Evolutionary conservation across 2,888 invertebrate genomes (phyloP).

Genomic region (Drosophila peninsularis): DNA sequence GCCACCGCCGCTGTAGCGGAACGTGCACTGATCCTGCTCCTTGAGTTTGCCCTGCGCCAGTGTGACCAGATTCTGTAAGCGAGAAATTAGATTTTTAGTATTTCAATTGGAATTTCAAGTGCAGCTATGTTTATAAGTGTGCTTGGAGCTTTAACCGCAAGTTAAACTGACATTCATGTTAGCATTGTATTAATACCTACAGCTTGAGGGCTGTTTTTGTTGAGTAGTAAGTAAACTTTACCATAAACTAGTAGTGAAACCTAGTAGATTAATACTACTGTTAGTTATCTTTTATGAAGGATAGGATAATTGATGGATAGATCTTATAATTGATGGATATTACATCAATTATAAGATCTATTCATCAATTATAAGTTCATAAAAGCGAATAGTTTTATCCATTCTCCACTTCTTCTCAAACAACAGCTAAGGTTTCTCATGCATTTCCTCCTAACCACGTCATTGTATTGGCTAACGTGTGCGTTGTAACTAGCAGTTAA

Average conservation of each 20-base stretch:
- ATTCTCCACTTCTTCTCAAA: neutral
- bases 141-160: neutral
- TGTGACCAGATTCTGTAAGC: conserved; percentile 88
- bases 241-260: neutral
- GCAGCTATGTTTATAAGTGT: neutral
- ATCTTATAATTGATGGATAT: no score
- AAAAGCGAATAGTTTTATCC: neutral
- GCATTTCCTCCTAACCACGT: neutral
- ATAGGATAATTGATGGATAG: no score
- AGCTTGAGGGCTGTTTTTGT: no score
- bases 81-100: neutral
- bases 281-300: no score
- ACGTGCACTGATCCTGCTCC: conserved; percentile 85
- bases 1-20: conserved; percentile 73
- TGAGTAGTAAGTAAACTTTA: no score
- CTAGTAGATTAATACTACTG: no score
- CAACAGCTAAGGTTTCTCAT: neutral
- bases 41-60: conserved; percentile 93
- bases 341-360: no score
- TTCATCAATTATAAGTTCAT: no score
- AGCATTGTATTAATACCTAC: no score
- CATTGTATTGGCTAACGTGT: neutral
- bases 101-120: neutral
- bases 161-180: neutral
- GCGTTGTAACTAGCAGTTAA: neutral